Percentiles rank a stretch among this genome's conserved stretches.
phyloP scores from a whole-genome alignment of 2,113 vertebrate species.

The Paedocypris sp. region DNA sequence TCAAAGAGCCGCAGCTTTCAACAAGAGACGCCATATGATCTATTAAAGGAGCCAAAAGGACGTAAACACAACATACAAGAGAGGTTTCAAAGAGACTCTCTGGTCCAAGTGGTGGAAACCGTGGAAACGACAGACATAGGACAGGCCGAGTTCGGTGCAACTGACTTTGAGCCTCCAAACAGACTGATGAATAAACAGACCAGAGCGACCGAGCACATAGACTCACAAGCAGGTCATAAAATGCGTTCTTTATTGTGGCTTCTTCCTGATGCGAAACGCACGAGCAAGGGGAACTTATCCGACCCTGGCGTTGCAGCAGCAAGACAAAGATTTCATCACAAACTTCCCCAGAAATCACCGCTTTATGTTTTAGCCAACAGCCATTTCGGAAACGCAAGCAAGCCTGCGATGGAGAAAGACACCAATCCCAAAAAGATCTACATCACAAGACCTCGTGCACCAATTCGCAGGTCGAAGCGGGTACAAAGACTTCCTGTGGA shows the following conservation, averaged over 20 bases:
- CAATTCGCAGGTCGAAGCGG: slow-evolving; percentile 46
- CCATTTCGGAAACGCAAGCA: slow-evolving; percentile 51
- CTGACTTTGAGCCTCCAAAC: neutral
- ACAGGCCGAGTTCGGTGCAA: neutral
- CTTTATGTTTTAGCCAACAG: slow-evolving; percentile 58
- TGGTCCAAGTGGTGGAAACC: neutral
- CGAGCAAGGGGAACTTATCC: neutral
- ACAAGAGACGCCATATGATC: neutral
- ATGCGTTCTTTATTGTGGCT: slow-evolving; percentile 25
- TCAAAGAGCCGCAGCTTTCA: neutral
- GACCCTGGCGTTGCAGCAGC: slow-evolving; percentile 42
- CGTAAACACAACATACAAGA: neutral
- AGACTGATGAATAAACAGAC: neutral
- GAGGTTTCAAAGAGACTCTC: neutral
- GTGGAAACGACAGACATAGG: neutral
- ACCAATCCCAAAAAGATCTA: slow-evolving; percentile 72
- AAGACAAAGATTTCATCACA: slow-evolving; percentile 38
- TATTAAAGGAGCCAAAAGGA: neutral
- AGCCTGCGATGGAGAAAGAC: slow-evolving; percentile 40
- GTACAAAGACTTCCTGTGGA: slow-evolving; percentile 46
- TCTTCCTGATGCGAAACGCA: neutral
- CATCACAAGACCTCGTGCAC: slow-evolving; percentile 69
- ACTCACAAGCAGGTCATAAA: neutral
- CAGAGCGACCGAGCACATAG: neutral
- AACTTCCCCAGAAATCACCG: slow-evolving; percentile 55